phyloP scores from a whole-genome alignment of 2,888 invertebrate species.

The Punctoribates punctum region DNA sequence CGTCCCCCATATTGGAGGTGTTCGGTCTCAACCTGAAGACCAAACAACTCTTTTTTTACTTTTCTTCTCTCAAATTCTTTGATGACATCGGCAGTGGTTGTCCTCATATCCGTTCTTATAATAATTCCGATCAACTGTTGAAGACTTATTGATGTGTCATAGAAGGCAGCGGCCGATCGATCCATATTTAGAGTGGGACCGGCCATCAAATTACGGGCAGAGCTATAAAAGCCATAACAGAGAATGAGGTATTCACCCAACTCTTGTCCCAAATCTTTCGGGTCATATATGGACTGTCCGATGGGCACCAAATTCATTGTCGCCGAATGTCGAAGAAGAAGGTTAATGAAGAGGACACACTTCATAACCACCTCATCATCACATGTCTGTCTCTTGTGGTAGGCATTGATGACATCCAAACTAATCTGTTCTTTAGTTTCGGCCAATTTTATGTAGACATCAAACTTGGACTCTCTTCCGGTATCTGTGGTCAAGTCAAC shows the following conservation, averaged over 20 bases:
- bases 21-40: slow-evolving; percentile 31
- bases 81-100: not conserved
- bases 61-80: not conserved
- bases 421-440: not conserved
- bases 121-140: too few relatives aligned
- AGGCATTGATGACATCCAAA: not conserved
- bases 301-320: not conserved
- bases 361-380: slow-evolving; percentile 7
- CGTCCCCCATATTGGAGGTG: slow-evolving; percentile 2
- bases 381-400: not conserved
- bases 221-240: slow-evolving; percentile 2
- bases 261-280: not conserved
- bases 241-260: not conserved
- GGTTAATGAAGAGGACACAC: slow-evolving; percentile 6
- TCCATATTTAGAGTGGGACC: slow-evolving; percentile 21
- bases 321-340: slow-evolving; percentile 17
- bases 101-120: too few relatives aligned
- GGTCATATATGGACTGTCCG: slow-evolving; percentile 26
- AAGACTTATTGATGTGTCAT: too few relatives aligned
- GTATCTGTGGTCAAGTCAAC: not conserved
- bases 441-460: slow-evolving; percentile 3
- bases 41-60: slow-evolving; percentile 30
- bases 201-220: slow-evolving; percentile 27
- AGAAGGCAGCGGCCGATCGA: slow-evolving; percentile 27
- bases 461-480: not conserved